phyloP scores from a whole-genome alignment of 2,888 invertebrate species.

The Cyrtodaria siliqua region DNA sequence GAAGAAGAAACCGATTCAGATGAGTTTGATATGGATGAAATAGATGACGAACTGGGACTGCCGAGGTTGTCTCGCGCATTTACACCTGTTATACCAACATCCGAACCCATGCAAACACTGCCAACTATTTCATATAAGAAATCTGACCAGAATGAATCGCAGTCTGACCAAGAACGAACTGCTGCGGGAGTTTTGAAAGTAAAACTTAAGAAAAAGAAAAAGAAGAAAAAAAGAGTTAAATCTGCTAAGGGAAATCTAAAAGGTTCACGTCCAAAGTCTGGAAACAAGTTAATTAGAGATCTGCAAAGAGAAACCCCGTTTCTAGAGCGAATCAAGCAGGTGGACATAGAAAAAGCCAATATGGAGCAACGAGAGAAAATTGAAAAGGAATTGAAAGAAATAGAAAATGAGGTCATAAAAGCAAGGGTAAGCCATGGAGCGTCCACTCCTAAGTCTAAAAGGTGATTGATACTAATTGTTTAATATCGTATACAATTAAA shows the following conservation, averaged over 20 bases:
- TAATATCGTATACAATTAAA: constrained; percentile 2
- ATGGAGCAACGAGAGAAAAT: constrained; percentile 35
- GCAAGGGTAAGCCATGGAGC: constrained; percentile 65
- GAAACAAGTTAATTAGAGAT: constrained; percentile 9
- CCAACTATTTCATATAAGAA: constrained; percentile 52
- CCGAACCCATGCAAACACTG: constrained; percentile 27
- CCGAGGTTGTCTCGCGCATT: constrained; percentile 60
- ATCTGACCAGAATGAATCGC: constrained; percentile 13
- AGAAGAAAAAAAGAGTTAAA: constrained; percentile 50
- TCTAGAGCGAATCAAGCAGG: constrained; percentile 53
- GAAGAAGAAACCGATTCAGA: constrained; percentile 25
- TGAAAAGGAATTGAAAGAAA: constrained; percentile 52
- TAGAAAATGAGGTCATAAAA: constrained; percentile 62
- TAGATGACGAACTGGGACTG: constrained; percentile 60
- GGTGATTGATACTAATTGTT: constrained; percentile 62
- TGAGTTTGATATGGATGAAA: constrained; percentile 56
- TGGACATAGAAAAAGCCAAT: constrained; percentile 46
- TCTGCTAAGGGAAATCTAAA: constrained; percentile 49
- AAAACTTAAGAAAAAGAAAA: constrained; percentile 42
- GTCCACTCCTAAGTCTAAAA: constrained; percentile 61
- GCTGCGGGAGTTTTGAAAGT: constrained; percentile 55
- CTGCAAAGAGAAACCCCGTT: constrained; percentile 45
- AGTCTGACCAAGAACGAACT: constrained; percentile 34
- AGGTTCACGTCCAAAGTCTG: constrained; percentile 35
- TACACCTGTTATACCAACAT: constrained; percentile 50